Conservation (phyloP, 2,888 invertebrate species). For the Amiota mariae region DNA sequence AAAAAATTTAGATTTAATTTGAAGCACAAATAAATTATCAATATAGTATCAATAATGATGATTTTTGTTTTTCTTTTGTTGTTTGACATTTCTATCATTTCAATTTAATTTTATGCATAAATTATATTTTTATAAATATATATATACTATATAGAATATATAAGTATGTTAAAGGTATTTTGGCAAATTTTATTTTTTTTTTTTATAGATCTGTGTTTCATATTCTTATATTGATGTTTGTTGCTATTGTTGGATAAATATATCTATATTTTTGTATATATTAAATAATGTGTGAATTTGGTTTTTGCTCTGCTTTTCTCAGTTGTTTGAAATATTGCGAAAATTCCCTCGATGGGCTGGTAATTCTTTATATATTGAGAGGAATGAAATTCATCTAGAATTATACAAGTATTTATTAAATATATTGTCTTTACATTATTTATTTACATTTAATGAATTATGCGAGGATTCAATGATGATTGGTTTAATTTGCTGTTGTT, state of each 20-base stretch:
- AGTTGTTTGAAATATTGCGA: too few species aligned
- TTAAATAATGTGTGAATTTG: too few species aligned
- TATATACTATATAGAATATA: conserved; percentile 38
- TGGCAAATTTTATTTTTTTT: conserved; percentile 49
- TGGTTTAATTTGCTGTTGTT: too few species aligned
- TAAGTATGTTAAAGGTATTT: conserved; percentile 46
- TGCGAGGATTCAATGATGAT: too few species aligned
- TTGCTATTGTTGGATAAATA: conserved; percentile 31
- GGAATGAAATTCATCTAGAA: too few species aligned
- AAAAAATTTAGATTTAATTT: conserved; percentile 37
- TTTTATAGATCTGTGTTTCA: too few species aligned
- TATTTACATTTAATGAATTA: conserved; percentile 32
- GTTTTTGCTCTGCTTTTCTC: too few species aligned
- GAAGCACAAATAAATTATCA: conserved; percentile 34
- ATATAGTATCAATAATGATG: conserved; percentile 47
- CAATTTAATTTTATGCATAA: conserved; percentile 41
- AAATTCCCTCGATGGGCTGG: conserved; percentile 23
- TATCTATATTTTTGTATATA: conserved; percentile 48
- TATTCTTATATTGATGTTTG: conserved; percentile 15
- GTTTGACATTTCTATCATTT: conserved; percentile 32
- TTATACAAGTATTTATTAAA: too few species aligned
- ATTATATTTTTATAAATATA: conserved; percentile 35
- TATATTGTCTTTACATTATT: too few species aligned
- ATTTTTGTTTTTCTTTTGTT: conserved; percentile 36
- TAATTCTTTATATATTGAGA: conserved; percentile 15